Evolutionary conservation across 2,797 vertebrate species (phyloP).

Genomic region (Crocodylus rhombifer): DNA sequence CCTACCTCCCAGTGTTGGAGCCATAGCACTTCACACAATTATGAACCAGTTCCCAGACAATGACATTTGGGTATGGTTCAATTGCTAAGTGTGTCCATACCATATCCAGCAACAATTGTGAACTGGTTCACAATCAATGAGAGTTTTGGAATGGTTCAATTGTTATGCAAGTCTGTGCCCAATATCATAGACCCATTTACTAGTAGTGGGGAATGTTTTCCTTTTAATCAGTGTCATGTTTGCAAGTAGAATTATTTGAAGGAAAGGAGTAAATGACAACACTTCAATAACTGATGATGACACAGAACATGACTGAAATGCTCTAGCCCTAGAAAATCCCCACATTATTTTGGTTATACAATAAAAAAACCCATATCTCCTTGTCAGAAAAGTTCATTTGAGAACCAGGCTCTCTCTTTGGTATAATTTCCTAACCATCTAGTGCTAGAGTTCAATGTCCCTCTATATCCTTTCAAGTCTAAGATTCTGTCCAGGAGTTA

Average conservation of each 20-base stretch:
- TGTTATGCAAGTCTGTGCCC: too few species aligned
- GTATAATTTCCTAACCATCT: neutral
- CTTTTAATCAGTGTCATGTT: neutral
- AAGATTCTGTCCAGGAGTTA: neutral
- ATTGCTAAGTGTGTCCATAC: too few species aligned
- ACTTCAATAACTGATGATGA: neutral
- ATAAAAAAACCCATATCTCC: neutral
- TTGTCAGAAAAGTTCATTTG: neutral
- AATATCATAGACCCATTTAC: neutral
- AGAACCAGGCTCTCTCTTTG: neutral
- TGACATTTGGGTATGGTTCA: too few species aligned
- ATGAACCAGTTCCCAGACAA: too few species aligned
- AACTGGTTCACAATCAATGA: too few species aligned
- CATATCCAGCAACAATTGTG: too few species aligned
- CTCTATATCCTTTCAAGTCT: neutral
- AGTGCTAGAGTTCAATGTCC: neutral
- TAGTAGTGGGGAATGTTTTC: neutral
- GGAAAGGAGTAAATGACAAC: neutral
- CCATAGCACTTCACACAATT: too few species aligned
- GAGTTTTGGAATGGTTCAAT: too few species aligned
- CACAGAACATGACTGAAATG: neutral
- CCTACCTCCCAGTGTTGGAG: too few species aligned
- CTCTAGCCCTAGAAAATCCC: neutral
- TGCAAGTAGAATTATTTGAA: neutral
- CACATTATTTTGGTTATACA: neutral